Percentiles rank a stretch among this genome's conserved stretches.
Evolutionary conservation across 2,888 invertebrate genomes (phyloP).

Genomic region (Pasiphila rectangulata): DNA sequence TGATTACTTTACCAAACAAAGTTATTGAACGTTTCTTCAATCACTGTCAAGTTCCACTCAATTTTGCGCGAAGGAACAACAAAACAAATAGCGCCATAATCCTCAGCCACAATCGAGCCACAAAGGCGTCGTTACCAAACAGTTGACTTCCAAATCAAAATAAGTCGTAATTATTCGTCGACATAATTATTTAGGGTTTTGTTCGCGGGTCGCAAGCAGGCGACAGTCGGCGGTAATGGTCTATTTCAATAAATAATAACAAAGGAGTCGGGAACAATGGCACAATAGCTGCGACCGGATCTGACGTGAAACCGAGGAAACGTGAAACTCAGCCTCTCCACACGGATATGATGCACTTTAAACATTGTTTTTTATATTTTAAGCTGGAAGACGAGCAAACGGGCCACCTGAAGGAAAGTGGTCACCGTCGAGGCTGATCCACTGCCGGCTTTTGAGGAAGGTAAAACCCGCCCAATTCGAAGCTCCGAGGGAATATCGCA

Average conservation of each 20-base stretch:
- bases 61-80: constrained; percentile 1
- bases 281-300: constrained; percentile 40
- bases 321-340: background rate
- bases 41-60: background rate
- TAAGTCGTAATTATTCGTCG: constrained; percentile 32
- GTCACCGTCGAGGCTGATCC: too few relatives aligned
- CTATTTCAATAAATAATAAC: constrained; percentile 59
- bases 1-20: too few relatives aligned
- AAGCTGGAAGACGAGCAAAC: too few relatives aligned
- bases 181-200: constrained; percentile 36
- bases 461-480: too few relatives aligned
- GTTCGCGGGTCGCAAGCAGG: constrained; percentile 29
- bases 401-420: too few relatives aligned
- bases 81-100: constrained; percentile 16
- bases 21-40: background rate
- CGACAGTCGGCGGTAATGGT: constrained; percentile 38
- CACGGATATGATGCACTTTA: too few relatives aligned
- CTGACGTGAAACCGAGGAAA: background rate
- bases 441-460: too few relatives aligned
- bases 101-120: constrained; percentile 20
- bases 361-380: too few relatives aligned
- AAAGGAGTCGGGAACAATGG: constrained; percentile 57
- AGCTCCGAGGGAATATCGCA: too few relatives aligned
- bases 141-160: constrained; percentile 31
- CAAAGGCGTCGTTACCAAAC: constrained; percentile 30